These are phyloP conservation scores for Actinemys pallida DNA, from an alignment of 2,113 vertebrate genomes.

Conservation along the genomic window DNA sequence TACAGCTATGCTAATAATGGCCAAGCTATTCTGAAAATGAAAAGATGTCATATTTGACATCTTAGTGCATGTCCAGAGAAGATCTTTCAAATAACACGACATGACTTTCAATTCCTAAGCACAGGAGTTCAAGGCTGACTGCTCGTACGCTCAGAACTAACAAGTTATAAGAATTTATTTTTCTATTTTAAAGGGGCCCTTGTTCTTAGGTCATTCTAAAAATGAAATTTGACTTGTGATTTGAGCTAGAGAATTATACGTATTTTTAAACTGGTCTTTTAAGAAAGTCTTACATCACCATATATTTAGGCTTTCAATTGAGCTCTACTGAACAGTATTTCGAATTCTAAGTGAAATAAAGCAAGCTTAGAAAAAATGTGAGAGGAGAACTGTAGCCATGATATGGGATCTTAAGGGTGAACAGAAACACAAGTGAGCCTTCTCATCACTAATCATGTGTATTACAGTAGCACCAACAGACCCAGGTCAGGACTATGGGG, in stretches of 20 bases:
- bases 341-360: not conserved
- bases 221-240: not conserved
- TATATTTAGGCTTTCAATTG: not conserved
- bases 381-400: not conserved
- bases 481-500: accelerated
- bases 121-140: not conserved
- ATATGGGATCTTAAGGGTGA: not conserved
- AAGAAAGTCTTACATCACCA: not conserved
- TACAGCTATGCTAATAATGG: not conserved
- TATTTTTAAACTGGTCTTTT: not conserved
- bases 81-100: not conserved
- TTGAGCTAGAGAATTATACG: not conserved
- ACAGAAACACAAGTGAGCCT: not conserved
- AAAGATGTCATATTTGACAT: not conserved
- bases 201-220: not conserved
- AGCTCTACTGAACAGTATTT: not conserved
- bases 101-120: not conserved
- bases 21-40: not conserved
- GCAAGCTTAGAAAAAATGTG: not conserved
- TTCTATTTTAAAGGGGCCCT: not conserved
- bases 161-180: not conserved
- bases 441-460: not conserved
- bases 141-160: not conserved
- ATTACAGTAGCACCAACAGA: not conserved
- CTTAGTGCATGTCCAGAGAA: not conserved